phyloP scores from a whole-genome alignment of 2,113 vertebrate species.

The Sisor rabdophorus region DNA sequence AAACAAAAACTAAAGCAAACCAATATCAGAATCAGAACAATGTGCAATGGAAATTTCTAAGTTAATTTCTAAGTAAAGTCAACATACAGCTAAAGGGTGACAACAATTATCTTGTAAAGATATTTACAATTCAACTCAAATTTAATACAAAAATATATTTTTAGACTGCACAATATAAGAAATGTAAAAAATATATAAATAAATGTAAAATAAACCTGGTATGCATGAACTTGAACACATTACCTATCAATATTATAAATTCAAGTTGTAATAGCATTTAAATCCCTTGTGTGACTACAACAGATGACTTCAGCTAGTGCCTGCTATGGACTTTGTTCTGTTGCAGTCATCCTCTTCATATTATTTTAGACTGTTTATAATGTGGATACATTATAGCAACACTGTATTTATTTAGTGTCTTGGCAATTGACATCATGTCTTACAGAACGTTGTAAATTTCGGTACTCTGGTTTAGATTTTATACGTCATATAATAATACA shows the following conservation, averaged over 20 bases:
- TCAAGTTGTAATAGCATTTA: not conserved
- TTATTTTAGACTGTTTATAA: constrained; percentile 24
- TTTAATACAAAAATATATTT: not conserved
- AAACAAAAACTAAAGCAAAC: too few relatives aligned
- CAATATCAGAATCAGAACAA: too few relatives aligned
- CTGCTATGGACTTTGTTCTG: constrained; percentile 1
- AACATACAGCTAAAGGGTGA: constrained; percentile 45
- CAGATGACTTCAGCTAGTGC: not conserved
- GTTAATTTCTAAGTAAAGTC: constrained; percentile 43
- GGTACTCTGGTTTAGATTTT: not conserved
- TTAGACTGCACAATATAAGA: not conserved
- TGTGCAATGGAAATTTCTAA: constrained; percentile 39
- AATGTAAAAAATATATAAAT: not conserved
- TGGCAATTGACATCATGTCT: constrained; percentile 12
- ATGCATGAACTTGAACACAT: not conserved
- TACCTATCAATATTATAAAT: not conserved
- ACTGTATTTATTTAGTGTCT: constrained; percentile 9
- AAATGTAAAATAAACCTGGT: not conserved
- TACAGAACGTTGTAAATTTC: not conserved
- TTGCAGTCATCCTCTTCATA: constrained; percentile 1
- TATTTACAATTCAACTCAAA: constrained; percentile 2
- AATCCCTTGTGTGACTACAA: not conserved
- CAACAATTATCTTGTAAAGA: constrained; percentile 9
- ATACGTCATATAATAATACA: not conserved
- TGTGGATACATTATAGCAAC: constrained; percentile 10